Evolutionary conservation across 2,797 vertebrate species (phyloP), one percentile per base, ranked within the genome.

Genomic region (Crypturellus tataupa): DNA sequence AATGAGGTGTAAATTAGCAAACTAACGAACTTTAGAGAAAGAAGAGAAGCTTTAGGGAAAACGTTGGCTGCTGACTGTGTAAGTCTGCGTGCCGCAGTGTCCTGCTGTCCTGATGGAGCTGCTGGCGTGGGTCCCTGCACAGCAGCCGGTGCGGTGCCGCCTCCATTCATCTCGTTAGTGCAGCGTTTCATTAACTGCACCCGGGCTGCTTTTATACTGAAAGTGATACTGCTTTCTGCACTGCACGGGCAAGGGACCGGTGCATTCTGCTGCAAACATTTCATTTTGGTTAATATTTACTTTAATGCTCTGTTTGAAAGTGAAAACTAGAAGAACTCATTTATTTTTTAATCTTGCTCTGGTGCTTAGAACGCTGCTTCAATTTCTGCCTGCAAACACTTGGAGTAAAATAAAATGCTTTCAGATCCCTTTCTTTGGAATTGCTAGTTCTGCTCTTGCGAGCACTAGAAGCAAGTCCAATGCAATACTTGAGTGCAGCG

Each of bases 341-440:
- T n/a, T 46, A n/a, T 16, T 40, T 49, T 72, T 58, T 83, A 67
- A 39, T 80, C 76, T 87, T 87, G 44, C 68, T 6, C 49, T 21
- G 13, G 27, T 47, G 71, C 62, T 85, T 76, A 14, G 59, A 76
- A 24, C 9, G 21, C 44, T 2, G 12, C 27, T 70, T 94, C 82
- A 80, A 94, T 91, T 93, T 91, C 80, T 29, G 21, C 65, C 64
- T 62, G 68, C 71, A 81, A 94, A 93, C 85, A 81, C 53, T 81
- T 49, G 35, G 70, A 87, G 79, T 75, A 89, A 81, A 84, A 91
- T 67, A 78, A 85, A 75, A 75, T 62, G n/a, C 59, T 72, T 68
- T 75, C 46, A 81, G 35, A 5, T 64, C 27, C 2, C 39, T 79
- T 71, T 51, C 85, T 42, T 53, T 47, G 81, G 42, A 49, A 59